phyloP scores from a whole-genome alignment of 2,797 vertebrate genomes.

The Galago senegalensis region DNA sequence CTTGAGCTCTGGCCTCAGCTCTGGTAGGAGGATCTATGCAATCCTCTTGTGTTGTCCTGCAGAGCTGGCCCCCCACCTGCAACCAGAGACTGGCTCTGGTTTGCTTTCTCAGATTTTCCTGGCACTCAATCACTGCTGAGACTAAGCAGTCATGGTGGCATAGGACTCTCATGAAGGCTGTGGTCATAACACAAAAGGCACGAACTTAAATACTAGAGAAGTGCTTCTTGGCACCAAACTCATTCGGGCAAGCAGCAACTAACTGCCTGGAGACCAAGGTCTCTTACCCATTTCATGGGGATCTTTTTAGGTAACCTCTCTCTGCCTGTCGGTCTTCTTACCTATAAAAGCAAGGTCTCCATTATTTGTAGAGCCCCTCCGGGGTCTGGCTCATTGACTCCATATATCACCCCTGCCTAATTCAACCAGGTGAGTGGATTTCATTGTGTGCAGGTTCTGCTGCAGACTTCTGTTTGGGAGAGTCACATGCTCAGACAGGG shows the following conservation, averaged over 20 bases:
- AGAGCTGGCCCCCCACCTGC: neutral
- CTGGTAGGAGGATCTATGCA: accelerated
- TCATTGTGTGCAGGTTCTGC: accelerated
- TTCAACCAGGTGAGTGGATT: neutral
- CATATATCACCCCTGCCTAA: neutral
- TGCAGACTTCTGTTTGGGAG: neutral
- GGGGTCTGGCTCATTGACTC: neutral
- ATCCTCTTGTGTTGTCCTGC: accelerated
- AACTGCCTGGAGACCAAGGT: neutral
- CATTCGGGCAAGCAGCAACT: neutral
- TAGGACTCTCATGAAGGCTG: accelerated
- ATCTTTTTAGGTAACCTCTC: neutral
- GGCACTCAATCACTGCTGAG: neutral
- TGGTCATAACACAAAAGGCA: too few species aligned
- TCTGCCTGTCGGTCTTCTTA: neutral
- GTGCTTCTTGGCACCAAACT: neutral
- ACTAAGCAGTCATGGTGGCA: accelerated
- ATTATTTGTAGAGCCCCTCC: neutral
- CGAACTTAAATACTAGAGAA: neutral
- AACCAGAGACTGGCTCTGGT: neutral
- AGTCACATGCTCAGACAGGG: neutral
- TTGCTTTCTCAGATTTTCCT: neutral
- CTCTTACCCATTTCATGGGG: neutral
- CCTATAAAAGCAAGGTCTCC: too few species aligned
- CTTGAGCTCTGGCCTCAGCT: neutral